A percentile compares a stretch with the other conserved stretches of the same genome.
Evolutionary conservation across 2,888 invertebrate genomes (phyloP).

Genomic region (Notocelia uddmanniana): DNA sequence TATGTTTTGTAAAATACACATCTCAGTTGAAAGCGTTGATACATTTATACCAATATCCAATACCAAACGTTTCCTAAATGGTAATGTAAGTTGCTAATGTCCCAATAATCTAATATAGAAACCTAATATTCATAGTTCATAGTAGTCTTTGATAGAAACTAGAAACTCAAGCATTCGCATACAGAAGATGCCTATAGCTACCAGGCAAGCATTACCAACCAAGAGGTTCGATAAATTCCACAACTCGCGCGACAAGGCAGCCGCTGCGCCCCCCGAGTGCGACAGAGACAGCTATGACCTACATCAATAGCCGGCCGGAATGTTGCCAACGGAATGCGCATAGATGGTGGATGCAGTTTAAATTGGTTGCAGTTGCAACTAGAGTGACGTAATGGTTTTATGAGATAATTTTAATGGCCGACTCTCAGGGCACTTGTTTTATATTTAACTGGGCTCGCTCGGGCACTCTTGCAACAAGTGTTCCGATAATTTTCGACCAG

Average conservation of each 20-base stretch:
- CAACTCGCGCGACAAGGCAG: constrained; percentile 17
- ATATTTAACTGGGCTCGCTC: not conserved
- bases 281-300: constrained; percentile 34
- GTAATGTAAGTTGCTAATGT: too few species aligned
- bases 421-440: constrained; percentile 19
- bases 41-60: too few species aligned
- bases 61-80: too few species aligned
- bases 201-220: constrained; percentile 21
- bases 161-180: not conserved
- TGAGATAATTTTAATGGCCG: constrained; percentile 32
- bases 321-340: constrained; percentile 34
- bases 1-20: too few species aligned
- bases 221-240: constrained; percentile 35
- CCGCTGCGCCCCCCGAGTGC: constrained; percentile 2
- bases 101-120: too few species aligned
- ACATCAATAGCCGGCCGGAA: constrained; percentile 32
- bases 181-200: constrained; percentile 22
- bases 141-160: too few species aligned
- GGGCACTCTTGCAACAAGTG: too few species aligned
- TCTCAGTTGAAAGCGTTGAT: too few species aligned
- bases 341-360: constrained; percentile 29
- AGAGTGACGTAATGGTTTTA: constrained; percentile 30
- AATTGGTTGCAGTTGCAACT: constrained; percentile 26
- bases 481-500: too few species aligned
- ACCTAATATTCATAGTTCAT: too few species aligned